Conservation (phyloP, 2,797 vertebrate genomes). For the Eremophila alpestris region DNA sequence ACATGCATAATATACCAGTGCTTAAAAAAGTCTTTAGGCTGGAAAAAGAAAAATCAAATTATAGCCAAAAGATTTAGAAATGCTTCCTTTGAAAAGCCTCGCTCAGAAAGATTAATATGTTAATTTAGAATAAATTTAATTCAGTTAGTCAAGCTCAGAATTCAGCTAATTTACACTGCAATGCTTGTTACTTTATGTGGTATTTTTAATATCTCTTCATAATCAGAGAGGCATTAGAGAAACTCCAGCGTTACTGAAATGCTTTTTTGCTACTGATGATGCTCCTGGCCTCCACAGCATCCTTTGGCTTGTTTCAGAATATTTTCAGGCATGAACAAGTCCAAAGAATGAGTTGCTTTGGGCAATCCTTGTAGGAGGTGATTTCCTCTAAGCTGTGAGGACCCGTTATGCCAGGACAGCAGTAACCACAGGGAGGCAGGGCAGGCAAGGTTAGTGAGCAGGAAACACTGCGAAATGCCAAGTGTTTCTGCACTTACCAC, state of each 20-base stretch:
- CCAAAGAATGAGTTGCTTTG: neutral
- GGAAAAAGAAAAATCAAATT: neutral
- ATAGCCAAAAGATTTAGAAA: neutral
- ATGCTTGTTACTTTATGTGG: neutral
- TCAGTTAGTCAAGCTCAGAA: neutral
- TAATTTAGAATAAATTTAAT: neutral
- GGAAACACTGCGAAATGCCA: rapidly evolving
- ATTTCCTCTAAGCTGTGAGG: neutral
- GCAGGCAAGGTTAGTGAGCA: neutral
- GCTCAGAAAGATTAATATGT: neutral
- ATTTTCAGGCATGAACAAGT: neutral
- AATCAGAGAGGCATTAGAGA: neutral
- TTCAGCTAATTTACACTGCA: neutral
- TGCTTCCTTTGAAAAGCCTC: neutral
- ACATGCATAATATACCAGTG: neutral
- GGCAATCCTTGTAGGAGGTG: neutral
- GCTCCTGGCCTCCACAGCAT: neutral
- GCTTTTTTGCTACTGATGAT: neutral
- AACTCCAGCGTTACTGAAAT: neutral
- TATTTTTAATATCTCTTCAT: neutral
- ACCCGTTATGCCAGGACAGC: neutral
- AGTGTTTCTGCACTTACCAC: neutral
- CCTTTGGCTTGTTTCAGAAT: neutral
- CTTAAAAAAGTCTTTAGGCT: neutral
- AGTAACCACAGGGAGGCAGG: conserved; percentile 37